Conservation (phyloP, 2,888 invertebrate species). For the Acanthococcus lagerstroemiae region DNA sequence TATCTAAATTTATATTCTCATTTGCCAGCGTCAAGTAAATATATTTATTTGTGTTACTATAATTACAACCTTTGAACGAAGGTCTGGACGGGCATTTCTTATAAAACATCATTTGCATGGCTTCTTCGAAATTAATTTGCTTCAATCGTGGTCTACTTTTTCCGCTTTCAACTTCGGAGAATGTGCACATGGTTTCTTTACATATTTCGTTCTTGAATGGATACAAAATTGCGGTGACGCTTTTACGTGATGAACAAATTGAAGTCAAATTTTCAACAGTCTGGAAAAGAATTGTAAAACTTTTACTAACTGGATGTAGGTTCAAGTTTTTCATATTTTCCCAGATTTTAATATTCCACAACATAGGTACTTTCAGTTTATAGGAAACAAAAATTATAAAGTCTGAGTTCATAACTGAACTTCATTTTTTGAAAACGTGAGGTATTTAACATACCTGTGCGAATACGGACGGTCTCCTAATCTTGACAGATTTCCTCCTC, state of each 20-base stretch:
- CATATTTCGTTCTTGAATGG: slow-evolving; percentile 8
- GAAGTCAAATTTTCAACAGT: slow-evolving; percentile 10
- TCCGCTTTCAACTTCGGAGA: not conserved
- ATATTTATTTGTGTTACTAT: slow-evolving; percentile 25
- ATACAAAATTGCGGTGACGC: slow-evolving; percentile 14
- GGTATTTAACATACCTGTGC: slow-evolving; percentile 8
- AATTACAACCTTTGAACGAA: slow-evolving; percentile 23
- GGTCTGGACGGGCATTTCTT: slow-evolving; percentile 15
- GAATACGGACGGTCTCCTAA: slow-evolving; percentile 19
- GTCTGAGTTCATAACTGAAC: not conserved
- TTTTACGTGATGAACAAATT: slow-evolving; percentile 10
- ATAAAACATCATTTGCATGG: slow-evolving; percentile 22
- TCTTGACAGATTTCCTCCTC: slow-evolving; percentile 27
- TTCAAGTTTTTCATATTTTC: not conserved
- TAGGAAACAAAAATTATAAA: not conserved
- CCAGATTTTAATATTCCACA: not conserved
- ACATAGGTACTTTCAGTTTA: not conserved
- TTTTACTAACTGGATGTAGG: too few relatives aligned
- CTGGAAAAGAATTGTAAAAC: not conserved
- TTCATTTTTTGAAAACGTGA: not conserved
- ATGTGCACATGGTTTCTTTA: slow-evolving; percentile 5
- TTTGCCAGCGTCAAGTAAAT: slow-evolving; percentile 22
- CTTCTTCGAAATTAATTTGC: slow-evolving; percentile 20
- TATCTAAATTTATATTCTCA: slow-evolving; percentile 17
- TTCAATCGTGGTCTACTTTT: slow-evolving; percentile 12